Evolutionary conservation across 2,113 vertebrate genomes (phyloP), one percentile per base, ranked within the genome.

Genomic region (Sceloporus undulatus): DNA sequence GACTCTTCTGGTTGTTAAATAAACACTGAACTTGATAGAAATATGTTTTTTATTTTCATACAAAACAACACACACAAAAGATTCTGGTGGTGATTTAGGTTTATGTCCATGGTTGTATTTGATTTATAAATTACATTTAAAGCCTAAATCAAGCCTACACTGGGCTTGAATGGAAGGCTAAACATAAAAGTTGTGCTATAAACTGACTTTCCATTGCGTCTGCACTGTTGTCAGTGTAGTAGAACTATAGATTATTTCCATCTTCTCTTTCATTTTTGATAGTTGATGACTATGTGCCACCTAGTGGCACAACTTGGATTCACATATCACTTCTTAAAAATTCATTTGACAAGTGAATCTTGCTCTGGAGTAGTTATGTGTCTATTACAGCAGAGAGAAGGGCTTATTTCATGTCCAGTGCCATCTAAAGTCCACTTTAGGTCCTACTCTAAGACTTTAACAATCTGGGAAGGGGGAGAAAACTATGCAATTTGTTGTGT

Each of bases 271-370:
- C 62, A 27, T 29, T 38, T n/a, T 84, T 73, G 83, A 4, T 74
- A 10, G 0, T 0, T n/a, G 14, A 87, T 13, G 48, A 73, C 52
- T 11, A 66, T 75, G 85, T 93, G 94, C 93, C 94, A 91, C 91
- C 95, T 95, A 91, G 95, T 54, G 94, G 94, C 83, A 7, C 16
- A 16, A 2, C 25, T 16, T 1, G 29, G 79, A 66, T 79, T 52
- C 86, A 81, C 95, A 94, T 29, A 40, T 18, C 8, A 16, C 27
- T 52, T 48, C 56, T 65, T 66, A 34, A 11, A 52, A 27, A 87
- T 56, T 14, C 25, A 2, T 16, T 76, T 62, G 54, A 75, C 23
- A 59, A 29, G 16, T 56, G n/a, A 56, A 38, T 74, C n/a, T 19
- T 62, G 10, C 7, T 42, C 23, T 8, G 1, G 59, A 52, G 29